These are phyloP conservation scores for Labia minor DNA, from an alignment of 2,888 invertebrate species.

Conservation along the genomic window DNA sequence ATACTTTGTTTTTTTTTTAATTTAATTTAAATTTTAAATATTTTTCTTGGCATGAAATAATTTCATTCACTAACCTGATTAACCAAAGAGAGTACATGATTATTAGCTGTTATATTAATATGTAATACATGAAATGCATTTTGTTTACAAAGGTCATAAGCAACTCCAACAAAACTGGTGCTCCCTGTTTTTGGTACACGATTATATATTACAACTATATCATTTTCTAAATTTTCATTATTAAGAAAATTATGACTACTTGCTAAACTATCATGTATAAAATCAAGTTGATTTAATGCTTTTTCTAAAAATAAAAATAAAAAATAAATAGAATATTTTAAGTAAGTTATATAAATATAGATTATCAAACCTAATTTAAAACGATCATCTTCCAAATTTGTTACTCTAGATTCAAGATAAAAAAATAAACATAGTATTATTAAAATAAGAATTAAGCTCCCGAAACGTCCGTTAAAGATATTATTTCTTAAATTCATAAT, in stretches of 20 bases:
- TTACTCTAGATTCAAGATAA: not conserved
- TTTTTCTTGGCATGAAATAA: no score
- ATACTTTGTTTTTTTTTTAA: no score
- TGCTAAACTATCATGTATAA: slow-evolving; percentile 24
- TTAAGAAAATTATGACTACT: slow-evolving; percentile 23
- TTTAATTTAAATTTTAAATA: no score
- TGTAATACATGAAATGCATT: slow-evolving; percentile 77
- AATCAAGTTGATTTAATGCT: slow-evolving; percentile 28
- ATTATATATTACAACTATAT: slow-evolving; percentile 81
- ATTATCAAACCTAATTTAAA: not conserved
- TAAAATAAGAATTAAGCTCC: not conserved
- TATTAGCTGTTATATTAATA: slow-evolving; percentile 91
- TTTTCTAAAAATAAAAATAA: not conserved
- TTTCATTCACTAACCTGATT: slow-evolving; percentile 66
- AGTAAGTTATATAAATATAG: not conserved
- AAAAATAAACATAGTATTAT: not conserved
- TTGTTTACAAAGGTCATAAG: slow-evolving; percentile 48
- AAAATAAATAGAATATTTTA: not conserved
- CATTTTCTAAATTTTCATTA: slow-evolving; percentile 43
- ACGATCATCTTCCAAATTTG: not conserved
- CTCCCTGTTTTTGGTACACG: slow-evolving; percentile 95
- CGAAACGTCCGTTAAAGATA: not conserved
- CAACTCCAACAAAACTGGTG: slow-evolving; percentile 87
- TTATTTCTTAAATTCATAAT: not conserved
- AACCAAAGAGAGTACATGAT: slow-evolving; percentile 83